Evolutionary conservation across 2,113 vertebrate genomes (phyloP).

Genomic region (Amblyopsis rosae): DNA sequence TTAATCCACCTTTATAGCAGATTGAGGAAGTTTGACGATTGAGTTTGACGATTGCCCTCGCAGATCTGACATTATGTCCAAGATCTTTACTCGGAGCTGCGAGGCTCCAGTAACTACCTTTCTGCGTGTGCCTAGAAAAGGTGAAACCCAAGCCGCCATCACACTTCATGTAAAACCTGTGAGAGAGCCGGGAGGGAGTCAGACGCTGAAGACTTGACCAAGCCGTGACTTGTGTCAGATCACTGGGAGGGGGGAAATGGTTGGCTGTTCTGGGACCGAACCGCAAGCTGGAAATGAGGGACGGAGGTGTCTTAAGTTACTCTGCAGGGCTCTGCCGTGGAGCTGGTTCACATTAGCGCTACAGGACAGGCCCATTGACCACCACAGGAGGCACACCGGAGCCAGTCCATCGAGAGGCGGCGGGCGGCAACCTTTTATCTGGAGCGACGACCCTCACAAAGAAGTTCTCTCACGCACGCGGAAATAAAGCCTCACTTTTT

Average conservation of each 20-base stretch:
- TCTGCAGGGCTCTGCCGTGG: not conserved
- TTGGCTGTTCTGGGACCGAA: not conserved
- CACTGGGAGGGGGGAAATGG: slow-evolving; percentile 21
- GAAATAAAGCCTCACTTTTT: no score
- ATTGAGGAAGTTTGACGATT: slow-evolving; percentile 3
- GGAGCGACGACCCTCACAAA: no score
- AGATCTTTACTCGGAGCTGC: slow-evolving; percentile 22
- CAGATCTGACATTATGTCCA: slow-evolving; percentile 20
- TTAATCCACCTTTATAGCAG: slow-evolving; percentile 27
- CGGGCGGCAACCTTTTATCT: no score
- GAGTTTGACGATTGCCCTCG: slow-evolving; percentile 26
- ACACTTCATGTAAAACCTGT: not conserved
- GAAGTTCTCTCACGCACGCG: no score
- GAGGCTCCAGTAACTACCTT: slow-evolving; percentile 4
- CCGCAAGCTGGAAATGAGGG: slow-evolving; percentile 8
- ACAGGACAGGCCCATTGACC: slow-evolving; percentile 13
- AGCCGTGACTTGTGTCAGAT: slow-evolving; percentile 19
- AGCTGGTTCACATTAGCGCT: slow-evolving; percentile 40
- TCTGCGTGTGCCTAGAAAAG: not conserved
- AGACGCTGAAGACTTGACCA: slow-evolving; percentile 15
- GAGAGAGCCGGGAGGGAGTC: slow-evolving; percentile 10
- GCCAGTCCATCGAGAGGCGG: no score
- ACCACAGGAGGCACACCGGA: no score
- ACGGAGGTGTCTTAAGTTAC: slow-evolving; percentile 13
- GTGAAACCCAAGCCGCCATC: slow-evolving; percentile 16